Base-by-base conservation (phyloP, 2,113 vertebrate species). In the Picathartes gymnocephalus region DNA sequence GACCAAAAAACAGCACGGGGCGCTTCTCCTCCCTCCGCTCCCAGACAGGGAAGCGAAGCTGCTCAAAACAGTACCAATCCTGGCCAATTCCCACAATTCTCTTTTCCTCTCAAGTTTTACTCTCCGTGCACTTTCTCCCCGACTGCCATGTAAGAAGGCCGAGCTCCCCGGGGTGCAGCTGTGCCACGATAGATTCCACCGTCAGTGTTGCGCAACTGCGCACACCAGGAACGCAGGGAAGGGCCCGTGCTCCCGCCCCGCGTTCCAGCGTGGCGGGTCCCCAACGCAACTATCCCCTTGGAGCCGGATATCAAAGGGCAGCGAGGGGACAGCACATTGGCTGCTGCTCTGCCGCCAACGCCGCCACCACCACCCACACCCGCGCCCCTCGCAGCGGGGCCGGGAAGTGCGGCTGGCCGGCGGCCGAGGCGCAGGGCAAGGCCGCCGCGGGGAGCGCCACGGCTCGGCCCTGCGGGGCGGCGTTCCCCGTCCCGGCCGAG, bases 61-160 rank as follows among this genome's bases (percentile, higher is more conserved):
- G 6, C 56, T 33, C 14, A 1, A 10, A 25, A 28, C 21, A 13
- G 1, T 0, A 15, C 1, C 13, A 37, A 18, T 3, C 11, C 17
- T 1, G 9, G 50, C 13, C 7, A 13, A 6, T 2, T 37, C 7
- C 9, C 20, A 15, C 12, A 50, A 28, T 20, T 4, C 66, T 33
- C n/a, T 27, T 11, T 13, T 17, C 56, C 48, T 22, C 45, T 33
- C n/a, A 0, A 10, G 19, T 3, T 19, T 7, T 5, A 2, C 47
- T 31, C 10, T 16, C 24, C 53, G 40, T 11, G 50, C 50, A 1
- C 44, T 25, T 21, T 12, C 7, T 0, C 20, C 42, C 51, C 1
- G 33, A 0, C 10, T 19, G 33, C 6, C 35, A 2, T 1, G 48
- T 0, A 4, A 0, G 1, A 1, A 24, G 42, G 22, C 73, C 3